Percentiles rank a stretch among this genome's conserved stretches.
Conservation (phyloP, 2,113 vertebrate species). For the Chloebia gouldiae region DNA sequence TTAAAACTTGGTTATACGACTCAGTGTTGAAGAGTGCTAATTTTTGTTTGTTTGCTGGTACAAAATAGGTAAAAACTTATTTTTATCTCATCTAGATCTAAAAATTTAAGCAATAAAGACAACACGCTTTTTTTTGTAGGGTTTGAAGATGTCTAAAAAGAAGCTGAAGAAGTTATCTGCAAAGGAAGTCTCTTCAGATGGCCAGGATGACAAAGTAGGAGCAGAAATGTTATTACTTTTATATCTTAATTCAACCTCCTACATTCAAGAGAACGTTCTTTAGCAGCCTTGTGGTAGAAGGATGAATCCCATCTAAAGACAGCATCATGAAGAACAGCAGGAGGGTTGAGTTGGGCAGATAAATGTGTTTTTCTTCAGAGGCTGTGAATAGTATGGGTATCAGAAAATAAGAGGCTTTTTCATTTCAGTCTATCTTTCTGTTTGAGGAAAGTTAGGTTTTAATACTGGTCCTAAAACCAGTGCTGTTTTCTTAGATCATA, state of each 20-base stretch:
- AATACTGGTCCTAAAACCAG: not conserved
- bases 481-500: not conserved
- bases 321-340: not conserved
- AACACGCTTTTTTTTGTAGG: not conserved
- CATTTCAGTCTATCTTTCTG: not conserved
- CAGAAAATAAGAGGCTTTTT: not conserved
- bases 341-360: not conserved
- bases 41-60: not conserved
- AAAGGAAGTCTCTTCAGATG: slow-evolving; percentile 13
- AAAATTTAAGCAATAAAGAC: not conserved
- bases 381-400: not conserved
- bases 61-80: not conserved
- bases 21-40: not conserved
- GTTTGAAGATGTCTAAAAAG: slow-evolving; percentile 57
- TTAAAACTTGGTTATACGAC: not conserved
- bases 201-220: slow-evolving; percentile 47
- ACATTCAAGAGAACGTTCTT: not conserved
- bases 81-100: not conserved
- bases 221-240: not conserved
- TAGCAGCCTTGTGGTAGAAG: not conserved
- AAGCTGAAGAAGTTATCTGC: slow-evolving; percentile 21
- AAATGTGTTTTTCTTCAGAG: not conserved
- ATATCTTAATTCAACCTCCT: not conserved
- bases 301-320: not conserved
- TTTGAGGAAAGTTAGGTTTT: not conserved